Evolutionary conservation across 1,140 invertebrate genomes (phyloP).

Genomic region (Parapsyche elsis): DNA sequence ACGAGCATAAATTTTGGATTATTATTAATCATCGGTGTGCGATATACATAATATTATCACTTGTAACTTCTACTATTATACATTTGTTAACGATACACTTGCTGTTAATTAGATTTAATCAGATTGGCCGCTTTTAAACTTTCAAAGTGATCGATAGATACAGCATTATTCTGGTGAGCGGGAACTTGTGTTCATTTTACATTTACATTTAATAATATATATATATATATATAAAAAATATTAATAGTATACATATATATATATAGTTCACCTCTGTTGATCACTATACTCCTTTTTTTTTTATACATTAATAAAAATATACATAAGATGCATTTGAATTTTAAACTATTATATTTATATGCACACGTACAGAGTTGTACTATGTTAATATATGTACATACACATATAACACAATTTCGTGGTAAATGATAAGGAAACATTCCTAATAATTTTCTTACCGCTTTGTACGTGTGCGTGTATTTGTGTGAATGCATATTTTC

Average conservation of each 20-base stretch:
- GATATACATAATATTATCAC: background rate
- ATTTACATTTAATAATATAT: background rate
- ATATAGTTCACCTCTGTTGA: constrained; percentile 10
- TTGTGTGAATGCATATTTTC: constrained; percentile 36
- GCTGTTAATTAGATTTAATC: constrained; percentile 14
- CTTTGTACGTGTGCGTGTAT: background rate
- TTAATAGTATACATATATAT: constrained; percentile 1
- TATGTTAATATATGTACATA: too few relatives aligned
- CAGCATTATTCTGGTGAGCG: background rate
- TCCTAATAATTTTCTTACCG: background rate
- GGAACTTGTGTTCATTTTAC: constrained; percentile 32
- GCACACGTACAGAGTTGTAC: background rate
- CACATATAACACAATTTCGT: too few relatives aligned
- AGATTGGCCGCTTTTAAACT: background rate
- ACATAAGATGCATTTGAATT: constrained; percentile 16
- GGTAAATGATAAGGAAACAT: too few relatives aligned
- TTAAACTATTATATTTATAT: background rate
- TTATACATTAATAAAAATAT: background rate
- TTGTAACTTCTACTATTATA: background rate
- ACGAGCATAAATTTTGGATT: background rate
- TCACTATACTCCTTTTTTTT: constrained; percentile 18
- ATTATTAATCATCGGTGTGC: background rate
- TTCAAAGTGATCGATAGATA: background rate
- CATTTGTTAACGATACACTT: constrained; percentile 20
- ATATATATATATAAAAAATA: background rate